phyloP scores from a whole-genome alignment of 2,797 vertebrate genomes.

The Anomalospiza imberbis region DNA sequence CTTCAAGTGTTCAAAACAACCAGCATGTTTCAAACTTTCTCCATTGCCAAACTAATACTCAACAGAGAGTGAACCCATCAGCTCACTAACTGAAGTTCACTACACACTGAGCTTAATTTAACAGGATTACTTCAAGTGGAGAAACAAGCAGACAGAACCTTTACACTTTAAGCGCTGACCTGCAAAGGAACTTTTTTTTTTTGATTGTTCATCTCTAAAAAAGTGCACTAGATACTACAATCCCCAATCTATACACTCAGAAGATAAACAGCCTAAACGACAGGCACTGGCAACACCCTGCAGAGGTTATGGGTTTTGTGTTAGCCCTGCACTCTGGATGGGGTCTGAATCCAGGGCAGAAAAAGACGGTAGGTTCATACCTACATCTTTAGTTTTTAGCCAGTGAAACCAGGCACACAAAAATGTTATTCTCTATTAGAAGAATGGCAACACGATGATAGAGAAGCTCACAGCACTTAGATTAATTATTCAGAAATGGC shows the following conservation, averaged over 20 bases:
- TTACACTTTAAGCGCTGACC: background rate
- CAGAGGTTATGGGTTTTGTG: rapidly evolving
- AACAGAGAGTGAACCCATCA: background rate
- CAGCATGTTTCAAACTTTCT: background rate
- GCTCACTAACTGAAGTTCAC: background rate
- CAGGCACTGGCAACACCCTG: background rate
- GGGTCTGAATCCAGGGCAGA: background rate
- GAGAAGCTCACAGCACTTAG: background rate
- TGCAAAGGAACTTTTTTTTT: background rate
- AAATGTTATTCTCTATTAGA: background rate
- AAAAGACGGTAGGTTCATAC: rapidly evolving
- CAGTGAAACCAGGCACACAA: background rate
- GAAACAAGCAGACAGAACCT: background rate
- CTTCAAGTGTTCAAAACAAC: background rate
- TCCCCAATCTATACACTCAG: background rate
- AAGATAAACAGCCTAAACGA: background rate
- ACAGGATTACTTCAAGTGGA: background rate
- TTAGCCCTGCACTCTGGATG: rapidly evolving
- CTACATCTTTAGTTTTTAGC: background rate
- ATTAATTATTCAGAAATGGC: background rate
- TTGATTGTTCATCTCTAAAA: background rate
- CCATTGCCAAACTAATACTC: background rate
- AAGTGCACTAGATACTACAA: background rate
- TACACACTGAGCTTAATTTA: background rate
- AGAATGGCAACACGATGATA: rapidly evolving